Evolutionary conservation across 2,113 vertebrate species (phyloP).

Genomic region (Electrona antarctica): DNA sequence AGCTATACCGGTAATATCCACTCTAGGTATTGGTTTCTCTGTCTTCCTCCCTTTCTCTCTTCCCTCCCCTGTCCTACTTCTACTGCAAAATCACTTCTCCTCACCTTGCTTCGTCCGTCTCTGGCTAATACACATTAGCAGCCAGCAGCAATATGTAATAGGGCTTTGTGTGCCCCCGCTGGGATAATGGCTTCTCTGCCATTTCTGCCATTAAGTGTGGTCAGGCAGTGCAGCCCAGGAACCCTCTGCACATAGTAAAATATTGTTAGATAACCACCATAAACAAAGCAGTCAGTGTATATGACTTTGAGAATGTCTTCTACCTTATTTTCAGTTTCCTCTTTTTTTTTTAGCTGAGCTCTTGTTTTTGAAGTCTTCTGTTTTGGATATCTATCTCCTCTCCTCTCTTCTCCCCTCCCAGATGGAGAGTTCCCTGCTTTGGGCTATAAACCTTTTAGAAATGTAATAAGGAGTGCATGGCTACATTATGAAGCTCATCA

Average conservation of each 20-base stretch:
- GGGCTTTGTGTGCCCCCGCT: constrained; percentile 71
- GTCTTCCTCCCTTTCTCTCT: constrained; percentile 48
- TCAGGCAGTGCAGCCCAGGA: constrained; percentile 64
- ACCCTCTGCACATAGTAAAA: constrained; percentile 69
- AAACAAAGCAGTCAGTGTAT: constrained; percentile 66
- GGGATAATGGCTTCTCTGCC: constrained; percentile 73
- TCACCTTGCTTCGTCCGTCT: constrained; percentile 75
- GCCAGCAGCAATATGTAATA: constrained; percentile 76
- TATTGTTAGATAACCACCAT: constrained; percentile 72
- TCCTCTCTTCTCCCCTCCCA: not conserved
- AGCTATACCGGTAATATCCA: constrained; percentile 31
- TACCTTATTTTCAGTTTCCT: constrained; percentile 46
- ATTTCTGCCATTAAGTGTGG: constrained; percentile 74
- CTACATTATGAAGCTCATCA: constrained; percentile 56
- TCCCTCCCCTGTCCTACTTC: constrained; percentile 74
- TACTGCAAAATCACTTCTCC: constrained; percentile 75
- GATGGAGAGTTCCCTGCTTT: constrained; percentile 2
- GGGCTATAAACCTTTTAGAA: constrained; percentile 32
- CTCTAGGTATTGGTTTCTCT: constrained; percentile 23
- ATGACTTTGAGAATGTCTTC: constrained; percentile 54
- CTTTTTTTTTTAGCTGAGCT: constrained; percentile 23
- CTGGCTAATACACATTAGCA: constrained; percentile 77
- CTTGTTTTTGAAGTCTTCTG: constrained; percentile 20
- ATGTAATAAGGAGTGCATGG: constrained; percentile 28
- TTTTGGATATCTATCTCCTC: not conserved